Conservation (phyloP, 1,140 invertebrate species). For the Temnothorax nylanderi region DNA sequence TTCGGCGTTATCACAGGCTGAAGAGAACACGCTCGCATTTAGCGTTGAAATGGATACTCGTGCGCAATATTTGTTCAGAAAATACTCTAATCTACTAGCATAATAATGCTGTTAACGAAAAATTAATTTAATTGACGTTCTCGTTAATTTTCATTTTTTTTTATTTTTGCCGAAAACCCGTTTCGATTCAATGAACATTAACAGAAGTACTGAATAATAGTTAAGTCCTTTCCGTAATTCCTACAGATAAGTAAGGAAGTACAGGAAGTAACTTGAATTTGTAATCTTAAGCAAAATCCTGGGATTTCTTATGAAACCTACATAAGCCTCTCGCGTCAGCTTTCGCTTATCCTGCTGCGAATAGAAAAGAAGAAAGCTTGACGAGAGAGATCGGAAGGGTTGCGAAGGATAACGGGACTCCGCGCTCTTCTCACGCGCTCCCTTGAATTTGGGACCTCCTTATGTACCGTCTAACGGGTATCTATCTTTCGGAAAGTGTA, state of each 20-base stretch:
- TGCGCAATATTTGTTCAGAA: not conserved
- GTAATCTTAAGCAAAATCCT: slow-evolving; percentile 5
- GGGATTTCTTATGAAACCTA: not conserved
- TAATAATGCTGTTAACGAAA: not conserved
- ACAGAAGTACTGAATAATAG: not conserved
- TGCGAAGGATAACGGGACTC: slow-evolving; percentile 75
- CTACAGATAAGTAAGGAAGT: not conserved
- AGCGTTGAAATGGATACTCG: not conserved
- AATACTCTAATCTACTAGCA: not conserved
- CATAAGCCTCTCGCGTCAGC: not conserved
- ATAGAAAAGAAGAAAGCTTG: slow-evolving; percentile 4
- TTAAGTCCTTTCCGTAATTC: not conserved
- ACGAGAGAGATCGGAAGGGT: slow-evolving; percentile 61
- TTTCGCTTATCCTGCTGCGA: not conserved
- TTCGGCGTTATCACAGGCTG: not conserved
- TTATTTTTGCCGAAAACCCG: not conserved
- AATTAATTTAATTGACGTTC: not conserved
- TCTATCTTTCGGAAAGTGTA: slow-evolving; percentile 56
- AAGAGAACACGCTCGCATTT: not conserved
- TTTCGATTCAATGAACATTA: not conserved
- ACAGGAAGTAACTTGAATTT: not conserved
- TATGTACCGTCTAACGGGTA: slow-evolving; percentile 57
- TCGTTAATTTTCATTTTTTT: not conserved
- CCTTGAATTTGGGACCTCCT: slow-evolving; percentile 63
- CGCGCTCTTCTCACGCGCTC: slow-evolving; percentile 60